Evolutionary conservation across 2,797 vertebrate genomes (phyloP), one percentile per base, ranked within the genome.

Genomic region (Euphonia xanthogaster): DNA sequence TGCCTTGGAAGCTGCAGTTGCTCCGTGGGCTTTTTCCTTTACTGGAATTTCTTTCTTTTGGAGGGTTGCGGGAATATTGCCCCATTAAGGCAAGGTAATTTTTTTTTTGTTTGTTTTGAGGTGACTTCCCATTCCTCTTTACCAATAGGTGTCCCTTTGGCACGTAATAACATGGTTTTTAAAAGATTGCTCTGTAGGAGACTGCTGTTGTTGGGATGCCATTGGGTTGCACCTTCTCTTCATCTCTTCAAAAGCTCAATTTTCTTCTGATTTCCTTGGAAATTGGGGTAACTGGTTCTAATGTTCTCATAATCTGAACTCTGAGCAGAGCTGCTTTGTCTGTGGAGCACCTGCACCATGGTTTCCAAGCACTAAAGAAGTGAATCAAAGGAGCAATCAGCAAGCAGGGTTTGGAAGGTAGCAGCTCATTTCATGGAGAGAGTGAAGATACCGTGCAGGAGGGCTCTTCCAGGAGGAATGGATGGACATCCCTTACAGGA

Each of bases 401-500:
- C 22, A 54, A 66, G 18, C 12, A 37, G 23, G 7, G 12, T 85
- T 12, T 87, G 33, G 31, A 33, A 71, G 48, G 18, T 1, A 17
- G 31, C 62, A 73, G 18, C 51, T 77, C 5, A 14, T 27, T 37
- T 65, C 20, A 1, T 48, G 42, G 31, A 40, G 53, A 63, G 12
- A 20, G 4, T 3, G 6, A 68, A 47, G 51, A 30, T 57, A 27
- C n/a, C 0, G 0, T 63, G 40, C 12, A 21, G 54, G 58, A 67
- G 10, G 20, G 23, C 25, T 67, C 35, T 85, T 66, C n/a, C 44
- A n/a, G 48, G 9, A 18, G 28, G 18, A 61, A 39, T 18, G 17
- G 20, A 15, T n/a, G 31, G 68, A 67, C 15, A 24, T 44, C 13
- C 20, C 42, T 62, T 6, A 0, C 22, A 78, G 37, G 8, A n/a